A percentile compares a stretch with the other conserved stretches of the same genome.
Evolutionary conservation across 2,797 vertebrate genomes (phyloP).

Genomic region (Cygnus olor): DNA sequence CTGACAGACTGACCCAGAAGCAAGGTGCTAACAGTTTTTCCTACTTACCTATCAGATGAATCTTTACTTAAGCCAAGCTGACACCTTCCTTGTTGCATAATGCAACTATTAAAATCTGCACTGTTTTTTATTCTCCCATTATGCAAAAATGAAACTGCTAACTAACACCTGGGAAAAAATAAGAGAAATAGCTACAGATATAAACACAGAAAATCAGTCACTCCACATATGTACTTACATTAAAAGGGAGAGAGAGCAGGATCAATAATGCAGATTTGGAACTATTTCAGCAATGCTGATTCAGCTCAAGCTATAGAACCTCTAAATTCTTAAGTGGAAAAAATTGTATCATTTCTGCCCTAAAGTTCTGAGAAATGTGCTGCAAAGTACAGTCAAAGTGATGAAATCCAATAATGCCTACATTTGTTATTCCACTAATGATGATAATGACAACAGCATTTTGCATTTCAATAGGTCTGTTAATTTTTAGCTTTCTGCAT

Average conservation of each 20-base stretch:
- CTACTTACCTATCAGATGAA: not conserved
- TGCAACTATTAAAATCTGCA: not conserved
- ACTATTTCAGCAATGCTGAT: not conserved
- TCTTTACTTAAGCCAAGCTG: not conserved
- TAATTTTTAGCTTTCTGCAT: slow-evolving; percentile 24
- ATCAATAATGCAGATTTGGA: not conserved
- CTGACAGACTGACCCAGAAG: not conserved
- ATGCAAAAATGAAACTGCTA: not conserved
- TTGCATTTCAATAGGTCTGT: not conserved
- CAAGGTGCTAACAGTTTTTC: too few relatives aligned
- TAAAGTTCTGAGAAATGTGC: not conserved
- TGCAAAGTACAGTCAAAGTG: not conserved
- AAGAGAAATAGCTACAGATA: not conserved
- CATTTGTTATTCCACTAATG: not conserved
- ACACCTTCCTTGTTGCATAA: not conserved
- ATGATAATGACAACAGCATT: not conserved
- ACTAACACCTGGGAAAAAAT: not conserved
- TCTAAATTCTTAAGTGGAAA: not conserved
- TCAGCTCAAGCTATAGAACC: not conserved
- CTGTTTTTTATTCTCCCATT: not conserved
- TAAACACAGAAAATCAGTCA: not conserved
- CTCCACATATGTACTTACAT: not conserved
- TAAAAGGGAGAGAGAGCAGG: not conserved
- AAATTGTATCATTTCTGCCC: not conserved
- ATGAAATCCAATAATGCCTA: not conserved